phyloP scores from a whole-genome alignment of 1,140 invertebrate genomes.

The Drosophila willistoni region DNA sequence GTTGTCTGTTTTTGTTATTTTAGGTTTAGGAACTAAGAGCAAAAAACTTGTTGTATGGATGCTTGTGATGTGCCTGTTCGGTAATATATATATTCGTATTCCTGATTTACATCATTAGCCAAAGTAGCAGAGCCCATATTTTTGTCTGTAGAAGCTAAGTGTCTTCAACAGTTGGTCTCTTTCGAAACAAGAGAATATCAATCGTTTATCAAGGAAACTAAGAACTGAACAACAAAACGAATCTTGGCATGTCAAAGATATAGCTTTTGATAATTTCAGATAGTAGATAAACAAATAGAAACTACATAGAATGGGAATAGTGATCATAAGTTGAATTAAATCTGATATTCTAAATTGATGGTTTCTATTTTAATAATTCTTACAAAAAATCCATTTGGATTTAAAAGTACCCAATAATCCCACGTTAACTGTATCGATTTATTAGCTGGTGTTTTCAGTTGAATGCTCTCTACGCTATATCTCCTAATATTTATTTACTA shows the following conservation, averaged over 20 bases:
- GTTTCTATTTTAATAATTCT: background rate
- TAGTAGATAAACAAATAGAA: background rate
- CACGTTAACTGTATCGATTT: conserved; percentile 23
- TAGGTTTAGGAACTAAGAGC: conserved; percentile 68
- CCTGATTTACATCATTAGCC: background rate
- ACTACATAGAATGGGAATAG: background rate
- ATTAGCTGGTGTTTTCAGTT: conserved; percentile 51
- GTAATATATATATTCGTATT: background rate
- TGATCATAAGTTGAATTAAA: background rate
- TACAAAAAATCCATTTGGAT: conserved; percentile 7
- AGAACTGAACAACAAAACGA: no score
- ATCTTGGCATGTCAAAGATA: background rate
- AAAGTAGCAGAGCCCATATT: background rate
- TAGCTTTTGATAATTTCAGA: no score
- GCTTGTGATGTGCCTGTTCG: background rate
- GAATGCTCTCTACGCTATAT: conserved; percentile 54
- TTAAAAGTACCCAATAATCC: conserved; percentile 1
- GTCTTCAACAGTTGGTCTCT: background rate
- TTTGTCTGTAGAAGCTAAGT: background rate
- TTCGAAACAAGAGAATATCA: no score
- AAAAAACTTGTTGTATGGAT: conserved; percentile 55
- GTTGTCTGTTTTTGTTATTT: conserved; percentile 46
- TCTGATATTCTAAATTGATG: background rate
- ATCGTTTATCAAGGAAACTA: background rate
- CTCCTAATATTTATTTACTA: conserved; percentile 38